phyloP scores from a whole-genome alignment of 53 echinoderm and acorn worm genomes.

The Paelopatides confundens region DNA sequence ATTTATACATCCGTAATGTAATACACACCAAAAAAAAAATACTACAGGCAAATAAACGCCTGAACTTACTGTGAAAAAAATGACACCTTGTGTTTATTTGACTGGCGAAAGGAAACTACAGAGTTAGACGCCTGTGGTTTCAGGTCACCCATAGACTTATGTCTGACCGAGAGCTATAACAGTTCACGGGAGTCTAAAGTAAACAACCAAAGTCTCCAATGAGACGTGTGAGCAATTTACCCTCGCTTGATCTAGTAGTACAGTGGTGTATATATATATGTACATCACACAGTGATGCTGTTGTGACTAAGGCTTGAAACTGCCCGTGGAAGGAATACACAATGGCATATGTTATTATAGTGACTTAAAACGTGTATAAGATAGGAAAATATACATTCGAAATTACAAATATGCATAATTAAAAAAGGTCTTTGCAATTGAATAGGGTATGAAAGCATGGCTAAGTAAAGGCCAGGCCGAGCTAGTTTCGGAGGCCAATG shows the following conservation, averaged over 20 bases:
- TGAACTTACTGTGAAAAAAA: background rate
- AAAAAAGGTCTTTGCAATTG: slow-evolving; percentile 8
- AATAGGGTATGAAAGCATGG: background rate
- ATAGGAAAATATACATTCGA: background rate
- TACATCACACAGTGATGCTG: background rate
- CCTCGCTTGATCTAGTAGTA: background rate
- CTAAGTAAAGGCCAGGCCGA: background rate
- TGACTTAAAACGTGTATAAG: background rate
- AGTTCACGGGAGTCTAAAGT: slow-evolving; percentile 15
- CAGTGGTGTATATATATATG: background rate
- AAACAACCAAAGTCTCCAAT: slow-evolving; percentile 2
- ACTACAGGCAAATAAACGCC: too few relatives aligned
- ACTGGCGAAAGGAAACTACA: background rate
- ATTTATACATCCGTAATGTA: background rate
- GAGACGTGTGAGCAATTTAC: background rate
- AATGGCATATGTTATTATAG: slow-evolving; percentile 7
- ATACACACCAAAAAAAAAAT: background rate
- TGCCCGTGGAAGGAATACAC: background rate
- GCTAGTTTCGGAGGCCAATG: background rate
- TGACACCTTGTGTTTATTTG: background rate
- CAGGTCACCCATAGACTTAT: slow-evolving; percentile 9
- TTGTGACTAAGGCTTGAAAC: background rate
- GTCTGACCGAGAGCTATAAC: slow-evolving; percentile 20
- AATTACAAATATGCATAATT: slow-evolving; percentile 14
- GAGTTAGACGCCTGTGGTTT: slow-evolving; percentile 33